Conservation (phyloP, 2,797 vertebrate species). For the Microcaecilia unicolor region DNA sequence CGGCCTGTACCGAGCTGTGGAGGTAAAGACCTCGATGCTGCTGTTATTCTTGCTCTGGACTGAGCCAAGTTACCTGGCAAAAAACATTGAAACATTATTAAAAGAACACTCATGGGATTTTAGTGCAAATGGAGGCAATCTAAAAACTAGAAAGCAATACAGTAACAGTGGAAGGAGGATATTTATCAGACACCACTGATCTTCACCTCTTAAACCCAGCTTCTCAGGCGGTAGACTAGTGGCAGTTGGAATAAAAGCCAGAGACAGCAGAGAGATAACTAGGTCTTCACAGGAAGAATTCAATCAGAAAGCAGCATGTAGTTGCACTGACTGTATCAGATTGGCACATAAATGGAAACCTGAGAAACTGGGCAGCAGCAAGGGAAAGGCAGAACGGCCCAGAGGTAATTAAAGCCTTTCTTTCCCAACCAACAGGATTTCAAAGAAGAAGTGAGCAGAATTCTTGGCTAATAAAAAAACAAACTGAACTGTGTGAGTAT, state of each 20-base stretch:
- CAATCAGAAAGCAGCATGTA: slow-evolving; percentile 18
- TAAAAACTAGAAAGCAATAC: background rate
- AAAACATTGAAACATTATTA: slow-evolving; percentile 14
- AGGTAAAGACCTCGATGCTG: slow-evolving; percentile 89
- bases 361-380: background rate
- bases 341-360: slow-evolving; percentile 2
- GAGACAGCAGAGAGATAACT: no score
- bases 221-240: no score
- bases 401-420: slow-evolving; percentile 28
- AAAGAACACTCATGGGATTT: no score
- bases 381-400: slow-evolving; percentile 23
- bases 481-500: slow-evolving; percentile 1
- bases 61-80: slow-evolving; percentile 87
- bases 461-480: slow-evolving; percentile 8
- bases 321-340: slow-evolving; percentile 24
- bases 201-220: no score
- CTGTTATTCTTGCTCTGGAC: slow-evolving; percentile 78
- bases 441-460: slow-evolving; percentile 7
- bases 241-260: no score
- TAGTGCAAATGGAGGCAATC: background rate
- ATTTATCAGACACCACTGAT: no score
- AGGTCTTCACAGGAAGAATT: no score
- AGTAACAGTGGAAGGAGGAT: no score
- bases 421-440: slow-evolving; percentile 18
- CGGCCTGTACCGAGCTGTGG: slow-evolving; percentile 75